phyloP scores from a whole-genome alignment of 2,113 vertebrate species.

The Peromyscus leucopus region DNA sequence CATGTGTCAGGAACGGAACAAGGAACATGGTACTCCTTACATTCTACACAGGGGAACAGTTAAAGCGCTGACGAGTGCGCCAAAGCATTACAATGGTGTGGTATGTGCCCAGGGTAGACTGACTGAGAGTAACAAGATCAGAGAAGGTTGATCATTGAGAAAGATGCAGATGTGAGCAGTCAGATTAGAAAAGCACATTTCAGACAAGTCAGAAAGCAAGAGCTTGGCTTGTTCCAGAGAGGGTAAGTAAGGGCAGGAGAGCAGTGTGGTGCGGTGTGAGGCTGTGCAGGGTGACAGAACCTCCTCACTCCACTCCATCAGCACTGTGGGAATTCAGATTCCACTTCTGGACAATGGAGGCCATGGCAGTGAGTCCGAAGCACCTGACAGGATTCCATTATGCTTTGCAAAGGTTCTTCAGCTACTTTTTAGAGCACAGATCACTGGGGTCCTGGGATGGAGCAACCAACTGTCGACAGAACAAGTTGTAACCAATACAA shows the following conservation, averaged over 20 bases:
- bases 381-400: neutral
- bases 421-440: neutral
- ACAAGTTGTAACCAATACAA: neutral
- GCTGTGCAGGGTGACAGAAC: no score
- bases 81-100: neutral
- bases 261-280: neutral
- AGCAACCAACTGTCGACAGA: neutral
- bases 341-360: neutral
- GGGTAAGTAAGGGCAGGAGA: neutral
- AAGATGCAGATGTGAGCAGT: conserved; percentile 20
- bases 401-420: conserved; percentile 6
- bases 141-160: neutral
- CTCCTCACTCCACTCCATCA: neutral
- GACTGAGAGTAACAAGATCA: neutral
- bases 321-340: neutral
- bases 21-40: neutral
- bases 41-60: neutral
- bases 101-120: neutral
- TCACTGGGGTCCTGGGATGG: neutral
- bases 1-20: neutral
- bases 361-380: neutral
- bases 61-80: neutral
- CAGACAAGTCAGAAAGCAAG: neutral
- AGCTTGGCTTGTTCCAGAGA: neutral
- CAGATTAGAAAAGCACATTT: neutral